These are phyloP conservation scores for Prionace glauca DNA, from an alignment of 2,797 vertebrate genomes.

Conservation along the genomic window DNA sequence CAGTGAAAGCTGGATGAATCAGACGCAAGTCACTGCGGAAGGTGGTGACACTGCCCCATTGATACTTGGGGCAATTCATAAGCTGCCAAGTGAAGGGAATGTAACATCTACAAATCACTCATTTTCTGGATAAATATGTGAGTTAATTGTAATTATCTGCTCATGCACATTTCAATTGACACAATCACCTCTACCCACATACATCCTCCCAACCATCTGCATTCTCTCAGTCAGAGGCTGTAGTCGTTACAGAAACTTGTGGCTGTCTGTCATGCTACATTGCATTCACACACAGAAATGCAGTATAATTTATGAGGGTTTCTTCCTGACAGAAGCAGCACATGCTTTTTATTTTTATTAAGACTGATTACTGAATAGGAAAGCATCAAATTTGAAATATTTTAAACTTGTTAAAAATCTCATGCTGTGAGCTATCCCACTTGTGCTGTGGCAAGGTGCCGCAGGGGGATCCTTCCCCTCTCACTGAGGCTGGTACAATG, in stretches of 20 bases:
- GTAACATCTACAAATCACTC: not conserved
- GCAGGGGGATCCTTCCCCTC: not conserved
- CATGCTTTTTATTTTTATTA: not conserved
- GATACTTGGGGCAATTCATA: conserved; percentile 12
- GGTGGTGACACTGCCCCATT: conserved; percentile 15
- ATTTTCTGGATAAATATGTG: not conserved
- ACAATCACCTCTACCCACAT: conserved; percentile 10
- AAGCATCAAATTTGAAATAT: not conserved
- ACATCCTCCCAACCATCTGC: conserved; percentile 35
- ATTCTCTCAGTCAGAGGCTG: not conserved
- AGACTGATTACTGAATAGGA: not conserved
- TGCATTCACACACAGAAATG: not conserved
- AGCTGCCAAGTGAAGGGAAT: not conserved
- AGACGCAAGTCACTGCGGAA: not conserved
- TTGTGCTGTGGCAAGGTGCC: not conserved
- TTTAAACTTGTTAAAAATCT: not conserved
- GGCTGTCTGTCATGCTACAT: not conserved
- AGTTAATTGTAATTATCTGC: conserved; percentile 22
- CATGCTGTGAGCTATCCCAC: not conserved
- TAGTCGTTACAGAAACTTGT: not conserved
- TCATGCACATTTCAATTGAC: conserved; percentile 14
- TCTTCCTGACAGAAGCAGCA: not conserved
- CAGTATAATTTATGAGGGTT: not conserved
- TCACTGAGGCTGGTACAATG: not conserved
- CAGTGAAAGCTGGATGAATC: not conserved